Evolutionary conservation across 1,140 invertebrate species (phyloP).

Genomic region (Neodiprion virginianus): DNA sequence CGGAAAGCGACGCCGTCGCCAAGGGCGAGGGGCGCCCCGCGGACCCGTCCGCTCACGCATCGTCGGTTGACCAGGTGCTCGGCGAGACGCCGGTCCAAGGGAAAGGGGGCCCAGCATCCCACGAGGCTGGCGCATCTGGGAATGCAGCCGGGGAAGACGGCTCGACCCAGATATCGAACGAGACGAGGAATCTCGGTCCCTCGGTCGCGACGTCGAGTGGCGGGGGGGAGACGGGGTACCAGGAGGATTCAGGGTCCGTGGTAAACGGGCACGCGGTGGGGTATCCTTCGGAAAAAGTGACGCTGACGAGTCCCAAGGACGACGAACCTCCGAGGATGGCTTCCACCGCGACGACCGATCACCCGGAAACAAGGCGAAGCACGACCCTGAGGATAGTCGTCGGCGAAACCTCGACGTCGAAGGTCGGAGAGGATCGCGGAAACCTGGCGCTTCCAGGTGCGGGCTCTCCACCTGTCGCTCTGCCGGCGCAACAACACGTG

Average conservation of each 20-base stretch:
- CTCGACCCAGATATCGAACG: background rate
- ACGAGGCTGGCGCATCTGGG: constrained; percentile 24
- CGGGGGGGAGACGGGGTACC: background rate
- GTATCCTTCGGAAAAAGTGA: background rate
- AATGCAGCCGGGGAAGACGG: constrained; percentile 24
- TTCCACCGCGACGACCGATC: background rate
- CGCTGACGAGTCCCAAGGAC: constrained; percentile 22
- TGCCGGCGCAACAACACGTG: constrained; percentile 48
- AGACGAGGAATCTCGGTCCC: background rate
- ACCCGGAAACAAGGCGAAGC: constrained; percentile 9
- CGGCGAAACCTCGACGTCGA: constrained; percentile 15
- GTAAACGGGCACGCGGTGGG: background rate
- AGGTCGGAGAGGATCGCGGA: background rate
- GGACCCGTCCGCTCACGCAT: constrained; percentile 37
- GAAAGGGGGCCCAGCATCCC: constrained; percentile 31
- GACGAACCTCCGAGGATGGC: background rate
- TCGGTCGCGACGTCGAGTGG: background rate
- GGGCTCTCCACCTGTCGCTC: constrained; percentile 34
- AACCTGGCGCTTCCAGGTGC: background rate
- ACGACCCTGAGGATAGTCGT: constrained; percentile 28
- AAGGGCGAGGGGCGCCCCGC: constrained; percentile 25
- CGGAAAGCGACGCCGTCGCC: constrained; percentile 11
- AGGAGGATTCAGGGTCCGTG: background rate
- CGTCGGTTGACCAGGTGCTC: constrained; percentile 17
- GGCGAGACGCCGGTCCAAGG: constrained; percentile 20